Percentiles rank a stretch among this genome's conserved stretches.
Evolutionary conservation across 2,113 vertebrate genomes (phyloP).

Genomic region (Indicator indicator): DNA sequence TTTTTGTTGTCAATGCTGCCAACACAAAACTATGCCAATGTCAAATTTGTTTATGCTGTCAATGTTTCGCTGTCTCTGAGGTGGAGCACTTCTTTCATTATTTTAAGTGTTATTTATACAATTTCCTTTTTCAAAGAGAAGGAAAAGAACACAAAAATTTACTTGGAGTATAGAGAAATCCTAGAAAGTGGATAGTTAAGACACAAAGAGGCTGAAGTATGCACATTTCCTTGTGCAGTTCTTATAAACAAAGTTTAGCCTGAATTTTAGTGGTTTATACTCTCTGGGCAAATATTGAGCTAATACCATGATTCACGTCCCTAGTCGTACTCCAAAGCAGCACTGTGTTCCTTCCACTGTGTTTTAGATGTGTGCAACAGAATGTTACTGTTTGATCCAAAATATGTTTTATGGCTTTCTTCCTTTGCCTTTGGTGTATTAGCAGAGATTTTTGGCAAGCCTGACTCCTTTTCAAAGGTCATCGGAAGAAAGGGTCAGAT

Average conservation of each 20-base stretch:
- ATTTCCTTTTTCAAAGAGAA: neutral
- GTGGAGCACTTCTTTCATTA: neutral
- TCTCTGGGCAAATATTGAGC: constrained; percentile 54
- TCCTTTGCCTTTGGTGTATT: neutral
- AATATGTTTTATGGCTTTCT: constrained; percentile 16
- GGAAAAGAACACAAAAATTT: neutral
- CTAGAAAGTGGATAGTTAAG: neutral
- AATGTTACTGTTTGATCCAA: constrained; percentile 53
- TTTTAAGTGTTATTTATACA: neutral
- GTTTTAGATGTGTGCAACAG: constrained; percentile 31
- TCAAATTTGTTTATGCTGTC: neutral
- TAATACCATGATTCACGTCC: constrained; percentile 10
- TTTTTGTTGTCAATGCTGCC: neutral
- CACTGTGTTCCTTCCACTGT: constrained; percentile 27
- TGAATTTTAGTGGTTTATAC: constrained; percentile 16
- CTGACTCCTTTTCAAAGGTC: neutral
- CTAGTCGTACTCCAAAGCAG: neutral
- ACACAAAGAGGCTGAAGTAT: neutral
- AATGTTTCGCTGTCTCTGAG: neutral
- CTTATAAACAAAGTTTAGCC: neutral
- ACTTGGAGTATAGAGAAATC: neutral
- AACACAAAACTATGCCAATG: neutral
- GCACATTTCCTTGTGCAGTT: neutral
- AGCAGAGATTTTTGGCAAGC: constrained; percentile 19
- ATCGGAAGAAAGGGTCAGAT: neutral